These are phyloP conservation scores for Moxostoma hubbsi DNA, from an alignment of 2,797 vertebrate genomes.

Conservation along the genomic window DNA sequence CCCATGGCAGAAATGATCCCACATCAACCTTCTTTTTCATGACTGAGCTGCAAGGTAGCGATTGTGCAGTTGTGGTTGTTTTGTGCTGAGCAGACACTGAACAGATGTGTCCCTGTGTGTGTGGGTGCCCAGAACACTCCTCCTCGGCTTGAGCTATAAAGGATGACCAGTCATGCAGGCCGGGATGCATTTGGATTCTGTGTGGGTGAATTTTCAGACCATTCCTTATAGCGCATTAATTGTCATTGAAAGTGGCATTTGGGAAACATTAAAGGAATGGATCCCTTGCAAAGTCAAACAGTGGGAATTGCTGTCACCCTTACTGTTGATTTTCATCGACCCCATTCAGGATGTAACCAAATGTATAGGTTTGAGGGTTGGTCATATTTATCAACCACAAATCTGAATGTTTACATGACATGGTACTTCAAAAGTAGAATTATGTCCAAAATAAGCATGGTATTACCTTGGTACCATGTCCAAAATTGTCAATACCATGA, in stretches of 20 bases:
- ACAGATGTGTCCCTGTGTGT: slow-evolving; percentile 58
- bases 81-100: slow-evolving; percentile 50
- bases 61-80: slow-evolving; percentile 29
- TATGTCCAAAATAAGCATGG: no score
- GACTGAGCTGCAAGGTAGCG: slow-evolving; percentile 3
- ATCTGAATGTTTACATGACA: no score
- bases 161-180: slow-evolving; percentile 52
- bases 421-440: no score
- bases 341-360: no score
- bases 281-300: not conserved
- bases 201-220: slow-evolving; percentile 37
- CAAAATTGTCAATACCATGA: no score
- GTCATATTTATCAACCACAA: no score
- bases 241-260: slow-evolving; percentile 3
- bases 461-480: no score
- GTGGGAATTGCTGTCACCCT: not conserved
- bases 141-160: slow-evolving; percentile 50
- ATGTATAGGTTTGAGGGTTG: no score
- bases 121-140: slow-evolving; percentile 48
- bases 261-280: not conserved
- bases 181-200: not conserved
- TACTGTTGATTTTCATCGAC: no score
- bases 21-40: not conserved
- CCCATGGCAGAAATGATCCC: not conserved
- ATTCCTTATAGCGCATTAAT: slow-evolving; percentile 17